Evolutionary conservation across 2,797 vertebrate species (phyloP), one percentile per base, ranked within the genome.

Genomic region (Pseudochirops cupreus): DNA sequence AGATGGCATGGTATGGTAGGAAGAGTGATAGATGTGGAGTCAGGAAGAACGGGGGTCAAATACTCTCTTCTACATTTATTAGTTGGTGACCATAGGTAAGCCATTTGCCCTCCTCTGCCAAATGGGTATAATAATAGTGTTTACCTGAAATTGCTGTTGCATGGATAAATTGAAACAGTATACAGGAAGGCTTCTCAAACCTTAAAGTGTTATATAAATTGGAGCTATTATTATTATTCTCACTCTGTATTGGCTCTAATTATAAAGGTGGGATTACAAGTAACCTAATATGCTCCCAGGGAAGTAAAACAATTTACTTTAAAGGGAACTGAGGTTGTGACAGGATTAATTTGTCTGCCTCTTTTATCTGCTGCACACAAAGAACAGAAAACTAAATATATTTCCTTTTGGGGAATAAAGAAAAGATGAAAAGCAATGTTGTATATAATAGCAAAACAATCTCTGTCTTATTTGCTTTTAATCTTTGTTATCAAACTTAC

Each of bases 341-440:
- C 87, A 39, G 50, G 31, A 87, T 93, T 93, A 26, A 94, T 91
- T 87, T 94, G 46, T 62, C 11, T 7, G 46, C 46, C 91, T 93
- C 31, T 14, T 95, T 94, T n/a, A 94, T 92, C 31, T 67, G n/a
- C 14, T n/a, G 4, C 14, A n/a, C 62, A 67, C 33, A 67, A n/a
- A 67, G 33, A 67, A 67, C 5, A 96, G 50, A 94, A 94, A 93
- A 0, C 74, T 4, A 2, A 56, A 39, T 74, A 59, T 55, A 33
- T 94, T 95, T 94, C 39, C n/a, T 91, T 96, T 59, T 62, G 54
- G 6, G 18, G 62, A 53, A 87, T 56, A 54, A 92, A 90, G 26
- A 13, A 26, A 16, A 18, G 5, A 50, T 53, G 1, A 18, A 28
- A 10, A 1, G 33, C 57, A 12, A 16, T 54, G 4, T 55, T 58